Conservation (phyloP, 2,888 invertebrate genomes). For the Hartigia nigra region DNA sequence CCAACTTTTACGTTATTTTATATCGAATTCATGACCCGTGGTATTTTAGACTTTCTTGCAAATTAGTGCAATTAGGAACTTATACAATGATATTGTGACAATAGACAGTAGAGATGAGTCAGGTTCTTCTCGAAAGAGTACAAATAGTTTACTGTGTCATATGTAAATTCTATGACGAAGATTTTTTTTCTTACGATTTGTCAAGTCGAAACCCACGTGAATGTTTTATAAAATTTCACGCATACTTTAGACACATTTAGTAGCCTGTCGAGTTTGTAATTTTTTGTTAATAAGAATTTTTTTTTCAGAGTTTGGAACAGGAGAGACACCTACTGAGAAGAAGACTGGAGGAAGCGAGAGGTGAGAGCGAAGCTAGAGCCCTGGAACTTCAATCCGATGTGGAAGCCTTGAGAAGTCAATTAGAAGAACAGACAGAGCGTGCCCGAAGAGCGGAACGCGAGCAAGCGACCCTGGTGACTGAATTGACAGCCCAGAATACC, state of each 20-base stretch:
- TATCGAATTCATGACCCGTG: background rate
- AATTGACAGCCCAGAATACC: slow-evolving; percentile 90
- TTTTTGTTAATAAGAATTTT: background rate
- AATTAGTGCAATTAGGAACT: background rate
- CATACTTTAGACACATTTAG: background rate
- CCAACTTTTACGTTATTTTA: background rate
- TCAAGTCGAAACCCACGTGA: background rate
- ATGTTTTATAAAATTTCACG: background rate
- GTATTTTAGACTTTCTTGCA: background rate
- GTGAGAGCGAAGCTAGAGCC: slow-evolving; percentile 88
- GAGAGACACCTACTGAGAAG: slow-evolving; percentile 90
- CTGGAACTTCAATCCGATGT: slow-evolving; percentile 91
- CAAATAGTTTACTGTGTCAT: background rate
- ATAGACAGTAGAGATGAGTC: background rate
- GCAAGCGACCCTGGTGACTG: slow-evolving; percentile 81
- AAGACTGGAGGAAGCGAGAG: slow-evolving; percentile 85
- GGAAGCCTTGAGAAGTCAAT: slow-evolving; percentile 80
- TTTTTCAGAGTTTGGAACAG: slow-evolving; percentile 86
- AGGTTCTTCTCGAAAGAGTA: background rate
- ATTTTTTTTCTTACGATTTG: background rate
- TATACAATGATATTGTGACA: background rate
- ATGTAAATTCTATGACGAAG: background rate
- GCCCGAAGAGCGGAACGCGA: slow-evolving; percentile 78
- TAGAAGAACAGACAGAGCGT: slow-evolving; percentile 69
- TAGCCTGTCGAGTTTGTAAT: background rate